Base-by-base conservation (phyloP, 2,797 vertebrate species). In the Neomorphus geoffroyi region DNA sequence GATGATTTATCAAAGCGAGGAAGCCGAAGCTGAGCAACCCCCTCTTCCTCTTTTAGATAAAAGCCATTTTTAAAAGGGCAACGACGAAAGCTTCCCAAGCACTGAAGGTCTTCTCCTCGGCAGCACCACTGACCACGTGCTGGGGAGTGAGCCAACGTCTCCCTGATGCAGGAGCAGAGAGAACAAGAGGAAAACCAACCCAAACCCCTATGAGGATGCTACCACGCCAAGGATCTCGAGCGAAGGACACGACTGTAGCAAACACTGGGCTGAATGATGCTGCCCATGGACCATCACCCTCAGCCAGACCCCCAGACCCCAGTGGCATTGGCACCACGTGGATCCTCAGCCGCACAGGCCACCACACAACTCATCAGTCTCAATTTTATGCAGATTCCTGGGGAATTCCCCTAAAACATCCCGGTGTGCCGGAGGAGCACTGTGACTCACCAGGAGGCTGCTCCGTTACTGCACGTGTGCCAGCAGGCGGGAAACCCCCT, bases 281-380 rank as follows among this genome's bases (percentile, higher is more conserved):
- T 11, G 46, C 65, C 51, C 58, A 4, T 9, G 1, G 48, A 13
- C 30, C 41, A 19, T 3, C 35, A 3, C 2, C 27, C 43, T 0
- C 43, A 14, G 73, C 23, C 2, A 10, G 56, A 32, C 7, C 26
- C n/a, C 6, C 43, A 45, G 43, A 18, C 43, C 45, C 43, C 46
- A 46, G 46, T 23, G 21, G 46, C 11, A 11, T 22, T 22, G 46
- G 21, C 18, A 46, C 21, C 46, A 22, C 21, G 10, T 11, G 46
- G 46, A 46, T 22, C 19, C 19, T 19, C 19, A 46, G 46, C 46
- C 9, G 21, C 46, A 45, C 46, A 21, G 28, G 7, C 43, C 46
- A 1, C 10, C 5, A 0, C 30, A 0, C 0, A 26, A 13, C 9
- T 9, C 6, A 0, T 12, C 4, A 17, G 2, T 39, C 33, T 35